phyloP scores from a whole-genome alignment of 2,113 vertebrate species.

The Prunella himalayana region DNA sequence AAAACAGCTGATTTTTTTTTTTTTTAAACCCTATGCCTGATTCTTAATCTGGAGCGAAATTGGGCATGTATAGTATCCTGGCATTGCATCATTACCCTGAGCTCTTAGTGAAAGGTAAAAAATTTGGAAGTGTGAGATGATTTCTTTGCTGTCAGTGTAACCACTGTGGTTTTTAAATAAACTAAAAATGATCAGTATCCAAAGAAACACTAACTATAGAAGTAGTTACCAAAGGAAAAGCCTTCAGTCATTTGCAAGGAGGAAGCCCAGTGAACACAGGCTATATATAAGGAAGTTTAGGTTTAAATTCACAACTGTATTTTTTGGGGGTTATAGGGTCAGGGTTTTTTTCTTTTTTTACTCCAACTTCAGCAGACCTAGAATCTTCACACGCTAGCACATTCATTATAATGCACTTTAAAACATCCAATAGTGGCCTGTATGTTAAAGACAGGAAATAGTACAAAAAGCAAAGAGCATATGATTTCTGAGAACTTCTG shows the following conservation, averaged over 20 bases:
- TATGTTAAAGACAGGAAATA: slow-evolving; percentile 3
- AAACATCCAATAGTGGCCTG: background rate
- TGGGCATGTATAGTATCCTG: background rate
- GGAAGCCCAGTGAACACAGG: background rate
- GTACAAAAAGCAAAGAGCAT: background rate
- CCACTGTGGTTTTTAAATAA: background rate
- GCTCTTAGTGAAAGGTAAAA: background rate
- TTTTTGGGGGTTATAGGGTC: background rate
- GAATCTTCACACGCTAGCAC: slow-evolving; percentile 7
- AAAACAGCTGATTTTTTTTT: background rate
- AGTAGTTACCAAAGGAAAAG: background rate
- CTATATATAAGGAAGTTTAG: background rate
- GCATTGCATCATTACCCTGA: background rate
- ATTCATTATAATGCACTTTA: slow-evolving; percentile 15
- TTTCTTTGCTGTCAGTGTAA: background rate
- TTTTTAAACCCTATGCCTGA: background rate
- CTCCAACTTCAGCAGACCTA: background rate
- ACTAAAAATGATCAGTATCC: background rate
- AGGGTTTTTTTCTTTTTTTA: background rate
- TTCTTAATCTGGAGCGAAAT: background rate
- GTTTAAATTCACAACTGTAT: background rate
- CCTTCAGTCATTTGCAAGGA: background rate
- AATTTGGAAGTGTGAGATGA: background rate
- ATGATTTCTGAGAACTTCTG: background rate
- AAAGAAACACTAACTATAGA: background rate